These are phyloP conservation scores for Chamaetylas fuelleborni DNA, from an alignment of 2,113 vertebrate species.

Conservation along the genomic window DNA sequence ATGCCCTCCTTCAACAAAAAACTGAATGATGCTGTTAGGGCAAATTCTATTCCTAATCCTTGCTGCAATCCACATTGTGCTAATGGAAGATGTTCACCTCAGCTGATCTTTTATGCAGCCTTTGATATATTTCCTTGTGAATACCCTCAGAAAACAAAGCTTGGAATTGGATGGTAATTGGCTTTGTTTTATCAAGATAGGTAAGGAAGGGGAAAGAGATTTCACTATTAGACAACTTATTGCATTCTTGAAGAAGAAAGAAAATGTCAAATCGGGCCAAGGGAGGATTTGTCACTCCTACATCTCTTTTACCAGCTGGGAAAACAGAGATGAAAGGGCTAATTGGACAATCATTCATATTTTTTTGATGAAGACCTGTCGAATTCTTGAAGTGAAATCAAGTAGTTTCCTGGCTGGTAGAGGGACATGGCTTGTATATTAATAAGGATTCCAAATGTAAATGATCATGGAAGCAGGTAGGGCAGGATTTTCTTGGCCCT, in stretches of 20 bases:
- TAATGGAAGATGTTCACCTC: neutral
- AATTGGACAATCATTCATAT: neutral
- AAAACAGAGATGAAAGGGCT: neutral
- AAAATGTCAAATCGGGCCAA: neutral
- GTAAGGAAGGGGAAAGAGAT: neutral
- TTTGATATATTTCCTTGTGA: neutral
- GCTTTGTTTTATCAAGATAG: neutral
- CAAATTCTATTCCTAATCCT: neutral
- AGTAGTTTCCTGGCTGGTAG: neutral
- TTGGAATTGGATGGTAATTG: neutral
- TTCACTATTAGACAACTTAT: neutral
- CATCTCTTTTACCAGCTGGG: neutral
- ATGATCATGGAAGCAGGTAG: neutral
- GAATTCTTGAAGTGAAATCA: neutral
- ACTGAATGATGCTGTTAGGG: neutral
- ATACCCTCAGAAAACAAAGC: neutral
- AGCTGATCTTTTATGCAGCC: neutral
- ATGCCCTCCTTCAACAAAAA: neutral
- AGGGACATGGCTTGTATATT: neutral
- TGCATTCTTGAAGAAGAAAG: neutral
- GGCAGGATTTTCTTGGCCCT: neutral
- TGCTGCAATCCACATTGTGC: neutral
- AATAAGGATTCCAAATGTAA: neutral
- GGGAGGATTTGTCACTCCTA: neutral
- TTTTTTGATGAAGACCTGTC: neutral